Evolutionary conservation across 2,797 vertebrate genomes (phyloP).

Genomic region (Peromyscus eremicus): DNA sequence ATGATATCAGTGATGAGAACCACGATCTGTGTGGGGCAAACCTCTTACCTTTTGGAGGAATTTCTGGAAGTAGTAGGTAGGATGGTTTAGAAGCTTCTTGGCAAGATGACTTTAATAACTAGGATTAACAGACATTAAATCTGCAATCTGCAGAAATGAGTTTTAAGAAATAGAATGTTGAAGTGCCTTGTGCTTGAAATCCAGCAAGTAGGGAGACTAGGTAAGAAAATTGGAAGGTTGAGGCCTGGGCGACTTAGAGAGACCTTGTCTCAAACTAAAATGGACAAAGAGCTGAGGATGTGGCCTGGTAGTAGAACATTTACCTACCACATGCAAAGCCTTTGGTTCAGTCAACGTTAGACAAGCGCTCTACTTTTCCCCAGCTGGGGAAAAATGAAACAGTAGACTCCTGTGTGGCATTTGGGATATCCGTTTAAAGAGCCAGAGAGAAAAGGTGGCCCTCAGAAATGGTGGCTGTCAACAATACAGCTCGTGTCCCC

Average conservation of each 20-base stretch:
- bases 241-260: background rate
- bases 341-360: background rate
- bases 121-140: background rate
- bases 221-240: background rate
- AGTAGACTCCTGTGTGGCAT: background rate
- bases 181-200: background rate
- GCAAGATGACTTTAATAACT: background rate
- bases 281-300: background rate
- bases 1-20: background rate
- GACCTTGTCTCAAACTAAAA: background rate
- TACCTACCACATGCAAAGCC: background rate
- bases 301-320: background rate
- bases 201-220: background rate
- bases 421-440: background rate
- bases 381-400: background rate
- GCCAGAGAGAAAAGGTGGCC: background rate
- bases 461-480: accelerated
- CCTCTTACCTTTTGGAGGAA: background rate
- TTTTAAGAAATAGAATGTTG: background rate
- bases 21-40: accelerated
- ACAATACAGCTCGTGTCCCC: accelerated
- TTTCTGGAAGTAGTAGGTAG: background rate
- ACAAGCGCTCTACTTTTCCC: background rate
- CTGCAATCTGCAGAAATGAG: background rate
- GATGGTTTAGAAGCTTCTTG: background rate